Percentiles rank a stretch among this genome's conserved stretches.
Evolutionary conservation across 2,113 vertebrate species (phyloP).

Genomic region (Cyprinodon brontotheroides): DNA sequence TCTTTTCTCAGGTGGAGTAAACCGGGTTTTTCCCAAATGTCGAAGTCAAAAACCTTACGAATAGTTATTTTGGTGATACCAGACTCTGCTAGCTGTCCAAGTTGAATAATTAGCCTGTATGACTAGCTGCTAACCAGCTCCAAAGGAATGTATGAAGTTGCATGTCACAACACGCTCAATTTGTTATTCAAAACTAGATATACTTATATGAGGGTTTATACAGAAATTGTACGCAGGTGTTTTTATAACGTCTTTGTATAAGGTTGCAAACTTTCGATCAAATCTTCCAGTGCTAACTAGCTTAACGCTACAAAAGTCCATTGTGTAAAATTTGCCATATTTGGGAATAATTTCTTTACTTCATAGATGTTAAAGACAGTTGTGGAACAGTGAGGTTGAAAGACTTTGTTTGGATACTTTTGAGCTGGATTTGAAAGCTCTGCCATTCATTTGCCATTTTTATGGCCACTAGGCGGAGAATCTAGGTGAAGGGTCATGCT

Average conservation of each 20-base stretch:
- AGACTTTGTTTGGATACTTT: fast-evolving
- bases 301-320: conserved; percentile 2
- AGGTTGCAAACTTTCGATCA: background rate
- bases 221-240: background rate
- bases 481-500: conserved; percentile 75
- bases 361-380: background rate
- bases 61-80: background rate
- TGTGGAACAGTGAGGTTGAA: background rate
- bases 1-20: conserved; percentile 60
- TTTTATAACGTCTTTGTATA: background rate
- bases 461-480: conserved; percentile 37
- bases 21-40: background rate
- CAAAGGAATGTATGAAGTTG: background rate
- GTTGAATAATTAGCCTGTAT: conserved; percentile 46
- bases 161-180: background rate
- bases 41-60: background rate
- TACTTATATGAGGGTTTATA: background rate
- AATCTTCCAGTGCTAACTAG: conserved; percentile 11
- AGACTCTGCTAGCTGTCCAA: background rate
- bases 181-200: background rate
- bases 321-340: background rate
- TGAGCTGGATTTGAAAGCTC: background rate
- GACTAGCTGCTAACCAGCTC: conserved; percentile 25
- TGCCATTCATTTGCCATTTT: conserved; percentile 34
- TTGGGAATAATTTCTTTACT: background rate